These are phyloP conservation scores for Phengaris arion DNA, from an alignment of 2,888 invertebrate genomes.

Conservation along the genomic window DNA sequence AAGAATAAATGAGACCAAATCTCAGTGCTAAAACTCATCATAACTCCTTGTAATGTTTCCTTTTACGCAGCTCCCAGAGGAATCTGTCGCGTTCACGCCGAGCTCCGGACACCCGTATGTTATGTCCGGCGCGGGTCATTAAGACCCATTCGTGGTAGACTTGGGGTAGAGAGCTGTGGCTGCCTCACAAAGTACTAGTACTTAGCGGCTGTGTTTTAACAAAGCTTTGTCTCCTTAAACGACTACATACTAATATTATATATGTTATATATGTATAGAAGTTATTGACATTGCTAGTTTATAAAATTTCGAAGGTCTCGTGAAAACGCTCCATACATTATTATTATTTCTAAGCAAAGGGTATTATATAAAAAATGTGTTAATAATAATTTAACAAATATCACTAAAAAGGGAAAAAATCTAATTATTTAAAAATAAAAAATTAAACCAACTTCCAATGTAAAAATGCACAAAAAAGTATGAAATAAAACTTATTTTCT, in stretches of 20 bases:
- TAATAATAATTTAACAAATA: too few species aligned
- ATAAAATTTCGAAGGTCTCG: too few species aligned
- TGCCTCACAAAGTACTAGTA: not conserved
- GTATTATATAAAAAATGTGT: too few species aligned
- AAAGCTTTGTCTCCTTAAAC: not conserved
- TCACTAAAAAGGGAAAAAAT: too few species aligned
- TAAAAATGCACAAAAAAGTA: too few species aligned
- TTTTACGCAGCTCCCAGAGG: conserved; percentile 47
- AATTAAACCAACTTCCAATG: too few species aligned
- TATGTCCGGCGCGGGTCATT: conserved; percentile 63
- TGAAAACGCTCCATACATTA: too few species aligned
- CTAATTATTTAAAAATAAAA: too few species aligned
- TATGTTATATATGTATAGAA: not conserved
- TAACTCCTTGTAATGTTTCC: conserved; percentile 53
- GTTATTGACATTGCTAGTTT: too few species aligned
- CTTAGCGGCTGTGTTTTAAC: conserved; percentile 10
- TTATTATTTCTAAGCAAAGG: too few species aligned
- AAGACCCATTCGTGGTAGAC: conserved; percentile 58
- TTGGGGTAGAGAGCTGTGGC: conserved; percentile 17
- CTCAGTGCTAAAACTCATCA: conserved; percentile 43
- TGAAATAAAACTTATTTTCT: too few species aligned
- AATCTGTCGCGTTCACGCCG: conserved; percentile 55
- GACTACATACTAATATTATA: too few species aligned
- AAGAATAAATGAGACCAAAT: conserved; percentile 32
- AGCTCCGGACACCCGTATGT: conserved; percentile 49